Base-by-base conservation (phyloP, 2,113 vertebrate genomes). In the Opisthocomus hoazin region DNA sequence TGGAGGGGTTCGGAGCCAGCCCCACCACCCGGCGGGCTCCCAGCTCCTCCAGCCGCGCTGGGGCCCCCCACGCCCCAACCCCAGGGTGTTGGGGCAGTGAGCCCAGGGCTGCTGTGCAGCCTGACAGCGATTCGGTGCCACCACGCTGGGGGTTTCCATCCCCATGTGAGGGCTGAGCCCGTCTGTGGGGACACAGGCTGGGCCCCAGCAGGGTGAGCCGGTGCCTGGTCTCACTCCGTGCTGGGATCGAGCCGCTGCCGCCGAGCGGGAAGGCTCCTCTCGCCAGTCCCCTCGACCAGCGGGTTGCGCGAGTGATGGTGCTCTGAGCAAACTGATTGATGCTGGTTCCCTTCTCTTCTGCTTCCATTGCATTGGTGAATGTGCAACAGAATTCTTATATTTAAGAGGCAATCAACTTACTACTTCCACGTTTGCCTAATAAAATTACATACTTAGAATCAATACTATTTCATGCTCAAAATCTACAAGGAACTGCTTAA, bases 401-500 rank as follows among this genome's bases (percentile, higher is more conserved):
- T 94, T 69, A 80, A 93, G 83, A 96, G 92, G 94, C 96, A 96
- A 61, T 81, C 87, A 89, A 78, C 75, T 92, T 94, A 85, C 78
- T 89, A 43, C 54, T 89, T 93, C 96, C 39, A 69, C 4, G 16
- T 93, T 90, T 93, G 94, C 95, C 87, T 96, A 92, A 94, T 96
- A 78, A 95, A 87, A 84, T 94, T 93, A 92, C 54, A 94, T 91
- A 97, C 96, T 92, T 82, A 96, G 96, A 88, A 81, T 96, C 77
- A 91, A 88, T 91, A 94, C 81, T 96, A 95, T 18, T 88, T 96
- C 94, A 96, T 85, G 79, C 91, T 96, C 58, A 95, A 94, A 94
- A 94, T 94, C 86, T 95, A 96, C 81, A 93, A 97, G 95, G 90
- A 97, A 94, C 78, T 95, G 75, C 66, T 90, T 90, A 80, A 93